Base-by-base conservation (phyloP, 1,140 invertebrate species). In the Zelostemma sp. region DNA sequence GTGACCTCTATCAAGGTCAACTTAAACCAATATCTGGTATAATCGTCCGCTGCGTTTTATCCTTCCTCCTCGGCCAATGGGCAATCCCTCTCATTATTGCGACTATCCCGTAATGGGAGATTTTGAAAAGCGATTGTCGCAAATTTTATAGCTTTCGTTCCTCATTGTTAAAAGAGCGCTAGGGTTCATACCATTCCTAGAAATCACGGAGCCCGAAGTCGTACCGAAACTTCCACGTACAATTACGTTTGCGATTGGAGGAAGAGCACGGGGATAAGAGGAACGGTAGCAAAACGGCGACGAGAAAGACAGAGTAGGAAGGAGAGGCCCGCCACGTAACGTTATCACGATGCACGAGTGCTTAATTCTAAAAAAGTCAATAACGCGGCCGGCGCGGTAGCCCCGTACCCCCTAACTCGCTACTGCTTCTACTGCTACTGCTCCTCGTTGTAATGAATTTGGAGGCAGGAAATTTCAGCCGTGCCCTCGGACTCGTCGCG, bases 311-410 rank as follows among this genome's bases (percentile, higher is more conserved):
- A 51, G 62, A 55, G 8, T 16, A 28, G 41, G 11, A 17, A 19
- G 31, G 41, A 33, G 25, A 41, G 40, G 47, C 35, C 16, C n/a
- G n/a, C 50, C 38, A 18, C 57, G 55, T 51, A 50, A 61, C 33
- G 69, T 56, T 72, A 72, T 72, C 69, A 49, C 40, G 69, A 72
- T 72, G 55, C 69, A 72, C 63, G 69, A 56, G 60, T 51, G 33
- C 38, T 40, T 67, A 63, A 67, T 72, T 67, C 62, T 58, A 63
- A 69, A 69, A 64, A 38, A 62, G 58, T 62, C 54, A 65, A 71
- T 62, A 48, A 55, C 56, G 57, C 57, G 45, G 45, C 3, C 38
- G 25, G 38, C 17, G 3, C 45, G n/a, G n/a, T n/a, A n/a, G n/a
- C n/a, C n/a, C n/a, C n/a, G n/a, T n/a, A n/a, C n/a, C n/a, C n/a